These are phyloP conservation scores for Pemphigus obesinymphae DNA, from an alignment of 1,140 invertebrate species.

Conservation along the genomic window DNA sequence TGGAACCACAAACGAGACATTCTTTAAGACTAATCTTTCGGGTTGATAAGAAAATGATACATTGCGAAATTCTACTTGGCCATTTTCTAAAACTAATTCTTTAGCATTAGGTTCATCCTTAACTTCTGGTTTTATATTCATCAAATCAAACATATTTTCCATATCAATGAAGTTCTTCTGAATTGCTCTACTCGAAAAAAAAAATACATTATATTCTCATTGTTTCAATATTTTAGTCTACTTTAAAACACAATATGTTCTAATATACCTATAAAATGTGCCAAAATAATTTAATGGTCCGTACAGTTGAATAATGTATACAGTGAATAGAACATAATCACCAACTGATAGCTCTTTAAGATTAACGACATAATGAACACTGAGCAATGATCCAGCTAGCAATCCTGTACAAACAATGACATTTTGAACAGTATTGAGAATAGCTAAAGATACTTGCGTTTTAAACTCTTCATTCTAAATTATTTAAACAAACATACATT, in stretches of 20 bases:
- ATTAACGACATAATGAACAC: conserved; percentile 73
- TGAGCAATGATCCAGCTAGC: conserved; percentile 79
- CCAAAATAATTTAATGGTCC: conserved; percentile 95
- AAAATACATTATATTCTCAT: too few species aligned
- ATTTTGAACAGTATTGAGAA: conserved; percentile 86
- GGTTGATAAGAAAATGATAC: conserved; percentile 84
- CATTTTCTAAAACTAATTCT: conserved; percentile 65
- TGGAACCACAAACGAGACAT: conserved; percentile 79
- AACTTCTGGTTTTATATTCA: conserved; percentile 81
- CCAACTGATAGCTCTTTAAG: conserved; percentile 73
- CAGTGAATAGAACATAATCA: conserved; percentile 90
- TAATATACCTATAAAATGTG: conserved; percentile 91
- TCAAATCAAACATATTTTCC: conserved; percentile 98
- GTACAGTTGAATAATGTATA: conserved; percentile 94
- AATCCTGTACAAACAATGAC: conserved; percentile 82
- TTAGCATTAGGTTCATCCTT: conserved; percentile 73
- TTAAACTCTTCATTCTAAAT: conserved; percentile 81
- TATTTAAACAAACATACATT: conserved; percentile 44
- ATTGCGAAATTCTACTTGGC: conserved; percentile 81
- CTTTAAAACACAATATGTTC: not conserved
- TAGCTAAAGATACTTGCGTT: conserved; percentile 74
- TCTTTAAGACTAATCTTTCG: conserved; percentile 73
- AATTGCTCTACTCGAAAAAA: conserved; percentile 80
- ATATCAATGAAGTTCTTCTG: conserved; percentile 97
- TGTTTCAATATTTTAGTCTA: not conserved